These are phyloP conservation scores for Cottoperca gobio DNA, from an alignment of 2,797 vertebrate genomes.

Conservation along the genomic window DNA sequence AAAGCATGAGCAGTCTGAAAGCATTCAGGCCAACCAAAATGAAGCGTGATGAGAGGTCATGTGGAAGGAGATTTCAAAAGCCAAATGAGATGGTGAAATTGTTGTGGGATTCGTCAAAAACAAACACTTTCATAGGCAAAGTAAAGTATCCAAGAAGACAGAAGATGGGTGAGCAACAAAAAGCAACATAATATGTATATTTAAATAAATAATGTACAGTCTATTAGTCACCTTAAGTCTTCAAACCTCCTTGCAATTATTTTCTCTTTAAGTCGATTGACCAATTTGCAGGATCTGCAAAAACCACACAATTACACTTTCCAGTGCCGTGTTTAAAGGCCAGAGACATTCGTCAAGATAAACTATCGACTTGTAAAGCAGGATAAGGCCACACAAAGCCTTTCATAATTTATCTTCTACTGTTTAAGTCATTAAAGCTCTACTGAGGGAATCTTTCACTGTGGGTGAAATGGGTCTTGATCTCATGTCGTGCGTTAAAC, in stretches of 20 bases:
- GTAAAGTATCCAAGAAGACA: not conserved
- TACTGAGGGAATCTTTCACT: slow-evolving; percentile 39
- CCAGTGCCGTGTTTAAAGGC: slow-evolving; percentile 55
- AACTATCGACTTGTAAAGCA: slow-evolving; percentile 46
- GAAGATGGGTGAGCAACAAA: not conserved
- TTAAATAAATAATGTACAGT: not conserved
- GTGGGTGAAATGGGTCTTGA: slow-evolving; percentile 7
- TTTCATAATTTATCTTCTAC: slow-evolving; percentile 57
- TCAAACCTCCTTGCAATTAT: not conserved
- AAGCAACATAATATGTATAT: not conserved
- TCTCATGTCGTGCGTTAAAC: slow-evolving; percentile 6
- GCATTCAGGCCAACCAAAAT: slow-evolving; percentile 48
- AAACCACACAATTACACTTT: slow-evolving; percentile 28
- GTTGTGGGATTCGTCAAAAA: not conserved
- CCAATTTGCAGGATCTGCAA: slow-evolving; percentile 16
- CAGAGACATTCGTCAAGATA: slow-evolving; percentile 62
- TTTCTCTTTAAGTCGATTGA: slow-evolving; percentile 19
- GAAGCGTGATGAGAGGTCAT: slow-evolving; percentile 38
- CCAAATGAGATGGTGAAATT: slow-evolving; percentile 4
- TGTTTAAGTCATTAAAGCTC: slow-evolving; percentile 62
- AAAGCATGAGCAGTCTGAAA: slow-evolving; percentile 55
- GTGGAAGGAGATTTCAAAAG: slow-evolving; percentile 36
- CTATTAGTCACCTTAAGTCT: not conserved
- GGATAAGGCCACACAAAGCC: slow-evolving; percentile 57
- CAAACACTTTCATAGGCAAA: not conserved